These are phyloP conservation scores for Drosophila suzukii DNA, from an alignment of 1,140 invertebrate species.

Conservation along the genomic window DNA sequence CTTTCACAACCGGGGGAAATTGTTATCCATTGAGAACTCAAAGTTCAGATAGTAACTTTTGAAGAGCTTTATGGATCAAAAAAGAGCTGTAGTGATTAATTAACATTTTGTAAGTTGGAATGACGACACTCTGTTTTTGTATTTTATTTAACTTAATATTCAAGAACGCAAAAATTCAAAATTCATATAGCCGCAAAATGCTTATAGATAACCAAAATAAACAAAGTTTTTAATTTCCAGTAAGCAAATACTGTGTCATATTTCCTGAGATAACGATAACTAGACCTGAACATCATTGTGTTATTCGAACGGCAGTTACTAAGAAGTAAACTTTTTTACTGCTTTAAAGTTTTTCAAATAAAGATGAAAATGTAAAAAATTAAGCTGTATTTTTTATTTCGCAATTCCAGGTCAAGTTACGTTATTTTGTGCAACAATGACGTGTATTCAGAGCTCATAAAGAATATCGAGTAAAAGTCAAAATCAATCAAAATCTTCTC, in stretches of 20 bases:
- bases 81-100: neutral
- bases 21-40: neutral
- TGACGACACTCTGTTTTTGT: too few species aligned
- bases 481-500: neutral
- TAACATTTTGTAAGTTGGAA: neutral
- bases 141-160: too few species aligned
- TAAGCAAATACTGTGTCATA: neutral
- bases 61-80: slow-evolving; percentile 11
- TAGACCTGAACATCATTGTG: neutral
- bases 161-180: too few species aligned
- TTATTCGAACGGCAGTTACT: too few species aligned
- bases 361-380: neutral
- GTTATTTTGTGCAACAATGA: slow-evolving; percentile 6
- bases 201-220: neutral
- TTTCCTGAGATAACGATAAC: neutral
- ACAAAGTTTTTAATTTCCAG: neutral
- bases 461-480: neutral
- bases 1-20: neutral
- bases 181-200: neutral
- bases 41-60: slow-evolving; percentile 11
- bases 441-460: neutral
- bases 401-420: slow-evolving; percentile 16
- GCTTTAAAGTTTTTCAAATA: neutral
- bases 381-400: slow-evolving; percentile 2
- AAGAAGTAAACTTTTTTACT: too few species aligned